Conservation (phyloP, 2,113 vertebrate species). For the Pollimyrus isidori region DNA sequence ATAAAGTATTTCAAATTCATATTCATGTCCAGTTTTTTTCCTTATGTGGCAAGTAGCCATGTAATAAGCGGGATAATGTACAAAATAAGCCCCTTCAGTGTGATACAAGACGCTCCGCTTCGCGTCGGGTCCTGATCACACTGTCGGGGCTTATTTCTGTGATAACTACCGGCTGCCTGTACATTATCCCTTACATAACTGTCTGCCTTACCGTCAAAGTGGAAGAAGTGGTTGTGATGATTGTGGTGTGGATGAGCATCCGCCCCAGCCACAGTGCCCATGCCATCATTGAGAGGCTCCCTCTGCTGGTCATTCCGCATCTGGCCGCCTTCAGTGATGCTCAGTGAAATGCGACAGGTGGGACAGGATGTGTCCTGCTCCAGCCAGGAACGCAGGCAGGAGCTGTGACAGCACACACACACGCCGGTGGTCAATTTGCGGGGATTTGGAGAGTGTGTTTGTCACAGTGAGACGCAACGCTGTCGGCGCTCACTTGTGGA, state of each 20-base stretch:
- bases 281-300: conserved; percentile 71
- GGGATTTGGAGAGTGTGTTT: neutral
- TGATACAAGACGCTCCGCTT: too few species aligned
- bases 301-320: conserved; percentile 70
- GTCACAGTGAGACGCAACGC: neutral
- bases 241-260: conserved; percentile 83
- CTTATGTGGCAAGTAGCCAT: too few species aligned
- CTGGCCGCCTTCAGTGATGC: conserved; percentile 72
- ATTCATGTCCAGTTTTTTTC: too few species aligned
- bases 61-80: too few species aligned
- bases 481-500: conserved; percentile 75
- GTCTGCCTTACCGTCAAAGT: conserved; percentile 80
- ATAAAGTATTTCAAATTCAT: too few species aligned
- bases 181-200: neutral
- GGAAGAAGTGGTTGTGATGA: conserved; percentile 98
- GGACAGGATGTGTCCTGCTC: conserved; percentile 98
- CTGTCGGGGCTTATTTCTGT: too few species aligned
- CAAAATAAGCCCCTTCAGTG: too few species aligned
- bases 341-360: conserved; percentile 90
- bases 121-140: too few species aligned
- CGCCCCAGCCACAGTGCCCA: conserved; percentile 67
- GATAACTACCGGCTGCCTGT: too few species aligned
- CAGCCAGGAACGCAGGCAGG: conserved; percentile 93
- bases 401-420: conserved; percentile 54
- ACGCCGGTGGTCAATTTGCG: neutral